phyloP scores from a whole-genome alignment of 37 sponge, comb jelly and placozoan species.

The Tethya wilhelma region DNA sequence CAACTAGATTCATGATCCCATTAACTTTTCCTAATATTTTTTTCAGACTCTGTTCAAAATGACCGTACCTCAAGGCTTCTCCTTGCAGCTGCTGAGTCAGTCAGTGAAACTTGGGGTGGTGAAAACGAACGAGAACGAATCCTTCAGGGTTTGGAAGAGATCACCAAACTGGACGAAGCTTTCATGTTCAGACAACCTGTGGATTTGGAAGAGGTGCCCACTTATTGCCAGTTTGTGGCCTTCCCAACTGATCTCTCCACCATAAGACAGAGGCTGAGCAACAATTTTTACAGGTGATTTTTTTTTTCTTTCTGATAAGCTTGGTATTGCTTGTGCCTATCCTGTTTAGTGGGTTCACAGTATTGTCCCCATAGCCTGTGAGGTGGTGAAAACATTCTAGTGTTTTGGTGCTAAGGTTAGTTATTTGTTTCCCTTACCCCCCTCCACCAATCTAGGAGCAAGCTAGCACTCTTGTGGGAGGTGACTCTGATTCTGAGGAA shows the following conservation, averaged over 20 bases:
- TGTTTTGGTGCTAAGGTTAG: too few species aligned
- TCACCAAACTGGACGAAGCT: slow-evolving; percentile 60
- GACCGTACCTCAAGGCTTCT: not conserved
- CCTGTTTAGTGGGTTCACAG: too few species aligned
- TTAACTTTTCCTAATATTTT: not conserved
- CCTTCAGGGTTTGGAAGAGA: slow-evolving; percentile 51
- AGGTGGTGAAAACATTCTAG: too few species aligned
- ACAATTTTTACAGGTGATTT: slow-evolving; percentile 70
- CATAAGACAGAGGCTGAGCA: slow-evolving; percentile 56
- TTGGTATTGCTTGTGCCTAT: too few species aligned
- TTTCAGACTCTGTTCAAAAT: too few species aligned
- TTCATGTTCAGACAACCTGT: slow-evolving; percentile 67
- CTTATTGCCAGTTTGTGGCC: slow-evolving; percentile 68
- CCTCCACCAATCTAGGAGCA: slow-evolving; percentile 32
- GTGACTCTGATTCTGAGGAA: slow-evolving; percentile 57
- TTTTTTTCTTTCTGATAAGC: too few species aligned
- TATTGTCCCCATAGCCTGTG: too few species aligned
- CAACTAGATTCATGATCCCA: not conserved
- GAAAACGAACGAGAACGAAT: slow-evolving; percentile 70
- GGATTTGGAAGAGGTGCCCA: slow-evolving; percentile 57
- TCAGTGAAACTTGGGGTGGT: slow-evolving; percentile 30
- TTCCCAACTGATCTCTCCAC: slow-evolving; percentile 74
- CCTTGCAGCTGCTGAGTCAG: not conserved
- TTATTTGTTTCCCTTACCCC: too few species aligned
- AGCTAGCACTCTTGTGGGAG: slow-evolving; percentile 78